Evolutionary conservation across 2,113 vertebrate genomes (phyloP).

Genomic region (Serilophus lunatus): DNA sequence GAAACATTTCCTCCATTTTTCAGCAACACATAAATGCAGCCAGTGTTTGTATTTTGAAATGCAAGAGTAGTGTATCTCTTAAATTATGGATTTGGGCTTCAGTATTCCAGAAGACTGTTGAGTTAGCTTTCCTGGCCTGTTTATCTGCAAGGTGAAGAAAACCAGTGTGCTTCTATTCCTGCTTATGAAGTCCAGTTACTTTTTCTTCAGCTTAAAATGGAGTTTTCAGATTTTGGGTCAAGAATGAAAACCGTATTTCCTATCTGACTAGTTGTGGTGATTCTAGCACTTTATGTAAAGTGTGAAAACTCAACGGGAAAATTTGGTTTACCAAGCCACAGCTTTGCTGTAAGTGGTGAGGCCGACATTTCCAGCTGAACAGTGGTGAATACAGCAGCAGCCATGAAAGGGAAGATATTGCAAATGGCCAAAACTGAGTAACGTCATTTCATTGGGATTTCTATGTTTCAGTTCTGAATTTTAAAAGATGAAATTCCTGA

Average conservation of each 20-base stretch:
- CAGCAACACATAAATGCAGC: background rate
- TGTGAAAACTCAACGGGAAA: background rate
- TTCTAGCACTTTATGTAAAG: background rate
- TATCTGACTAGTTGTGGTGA: background rate
- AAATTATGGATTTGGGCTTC: background rate
- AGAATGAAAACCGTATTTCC: background rate
- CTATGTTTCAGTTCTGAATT: background rate
- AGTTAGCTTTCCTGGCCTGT: background rate
- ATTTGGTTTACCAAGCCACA: background rate
- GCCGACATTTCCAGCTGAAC: background rate
- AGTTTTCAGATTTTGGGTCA: background rate
- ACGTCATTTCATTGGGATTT: background rate
- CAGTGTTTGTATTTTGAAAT: background rate
- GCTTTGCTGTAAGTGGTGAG: background rate
- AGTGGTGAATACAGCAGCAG: background rate
- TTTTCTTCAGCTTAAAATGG: background rate
- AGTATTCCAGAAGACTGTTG: background rate
- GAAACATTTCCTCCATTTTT: background rate
- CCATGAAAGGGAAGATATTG: background rate
- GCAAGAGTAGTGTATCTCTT: background rate
- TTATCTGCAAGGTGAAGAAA: background rate
- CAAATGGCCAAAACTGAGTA: background rate
- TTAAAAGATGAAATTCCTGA: background rate
- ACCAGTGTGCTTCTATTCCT: background rate
- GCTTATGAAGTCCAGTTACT: background rate